These are phyloP conservation scores for Laterallus jamaicensis DNA, from an alignment of 2,113 vertebrate species.

Conservation along the genomic window DNA sequence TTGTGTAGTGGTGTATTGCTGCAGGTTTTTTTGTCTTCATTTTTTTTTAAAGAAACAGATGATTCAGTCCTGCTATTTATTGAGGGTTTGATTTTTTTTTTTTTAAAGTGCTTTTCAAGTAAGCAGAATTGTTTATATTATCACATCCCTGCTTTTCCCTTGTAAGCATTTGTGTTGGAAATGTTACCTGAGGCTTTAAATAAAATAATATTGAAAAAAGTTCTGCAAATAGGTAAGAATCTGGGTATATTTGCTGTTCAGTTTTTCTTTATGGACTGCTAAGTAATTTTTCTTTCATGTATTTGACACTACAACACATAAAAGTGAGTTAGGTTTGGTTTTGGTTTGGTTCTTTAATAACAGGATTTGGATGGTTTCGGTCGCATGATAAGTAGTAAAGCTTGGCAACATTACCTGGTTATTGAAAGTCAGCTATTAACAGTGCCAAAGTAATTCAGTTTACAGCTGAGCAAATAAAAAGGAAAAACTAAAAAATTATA, in stretches of 20 bases:
- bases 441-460: not conserved
- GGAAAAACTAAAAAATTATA: not conserved
- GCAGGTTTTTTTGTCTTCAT: not conserved
- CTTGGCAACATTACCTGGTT: not conserved
- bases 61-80: not conserved
- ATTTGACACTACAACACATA: not conserved
- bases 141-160: not conserved
- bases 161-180: not conserved
- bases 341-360: not conserved
- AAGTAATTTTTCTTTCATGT: not conserved
- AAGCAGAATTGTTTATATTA: not conserved
- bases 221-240: not conserved
- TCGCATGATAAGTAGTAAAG: not conserved
- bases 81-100: not conserved
- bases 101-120: not conserved
- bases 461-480: not conserved
- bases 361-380: not conserved
- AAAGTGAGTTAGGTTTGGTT: not conserved
- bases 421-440: not conserved
- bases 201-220: not conserved
- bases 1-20: not conserved
- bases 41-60: accelerated
- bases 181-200: not conserved
- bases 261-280: not conserved
- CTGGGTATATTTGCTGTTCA: not conserved